Evolutionary conservation across 2,888 invertebrate species (phyloP).

Genomic region (Anoplius nigerrimus): DNA sequence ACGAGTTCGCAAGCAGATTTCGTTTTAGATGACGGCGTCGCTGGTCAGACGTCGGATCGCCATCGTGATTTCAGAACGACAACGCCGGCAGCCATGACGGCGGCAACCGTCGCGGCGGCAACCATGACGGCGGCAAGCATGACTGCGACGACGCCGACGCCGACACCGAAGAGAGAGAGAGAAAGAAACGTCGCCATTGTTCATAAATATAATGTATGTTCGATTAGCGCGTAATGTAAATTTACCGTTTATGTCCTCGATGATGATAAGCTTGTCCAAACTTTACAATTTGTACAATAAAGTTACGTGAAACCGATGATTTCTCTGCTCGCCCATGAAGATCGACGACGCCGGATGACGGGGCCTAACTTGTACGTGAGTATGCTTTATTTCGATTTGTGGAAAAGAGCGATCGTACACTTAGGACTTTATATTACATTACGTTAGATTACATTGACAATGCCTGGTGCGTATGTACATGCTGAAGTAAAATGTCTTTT

Average conservation of each 20-base stretch:
- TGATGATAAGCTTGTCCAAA: constrained; percentile 41
- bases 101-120: too few relatives aligned
- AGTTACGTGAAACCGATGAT: constrained; percentile 32
- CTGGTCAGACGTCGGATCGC: too few relatives aligned
- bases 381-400: constrained; percentile 38
- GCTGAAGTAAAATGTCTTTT: constrained; percentile 50
- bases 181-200: constrained; percentile 13
- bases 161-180: neutral
- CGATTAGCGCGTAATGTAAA: constrained; percentile 31
- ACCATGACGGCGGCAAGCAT: too few relatives aligned
- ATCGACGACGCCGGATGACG: too few relatives aligned
- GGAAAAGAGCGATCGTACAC: constrained; percentile 35
- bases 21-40: too few relatives aligned
- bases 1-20: too few relatives aligned
- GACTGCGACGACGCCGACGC: too few relatives aligned
- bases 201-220: constrained; percentile 39
- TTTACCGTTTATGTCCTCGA: constrained; percentile 40
- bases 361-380: constrained; percentile 15
- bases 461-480: constrained; percentile 35
- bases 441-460: constrained; percentile 5
- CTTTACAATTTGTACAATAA: constrained; percentile 53
- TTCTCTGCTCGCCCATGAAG: neutral
- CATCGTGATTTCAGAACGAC: too few relatives aligned
- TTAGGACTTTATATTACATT: constrained; percentile 10
- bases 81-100: too few relatives aligned